Conservation (phyloP, 2,113 vertebrate species). For the Halcyon senegalensis region DNA sequence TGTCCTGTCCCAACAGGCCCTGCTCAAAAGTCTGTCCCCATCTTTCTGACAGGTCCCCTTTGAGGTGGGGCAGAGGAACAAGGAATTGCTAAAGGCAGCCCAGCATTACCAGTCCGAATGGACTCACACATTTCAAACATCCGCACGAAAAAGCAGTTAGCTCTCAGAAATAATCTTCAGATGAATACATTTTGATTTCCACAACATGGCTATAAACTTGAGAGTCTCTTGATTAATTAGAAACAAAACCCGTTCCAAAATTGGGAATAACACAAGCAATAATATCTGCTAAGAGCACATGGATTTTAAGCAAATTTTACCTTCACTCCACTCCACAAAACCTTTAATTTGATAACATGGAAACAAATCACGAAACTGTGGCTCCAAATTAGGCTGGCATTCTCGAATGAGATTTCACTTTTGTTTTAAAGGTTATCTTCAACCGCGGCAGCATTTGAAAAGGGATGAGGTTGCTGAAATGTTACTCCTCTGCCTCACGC, state of each 20-base stretch:
- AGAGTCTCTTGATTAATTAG: conserved; percentile 12
- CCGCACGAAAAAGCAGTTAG: neutral
- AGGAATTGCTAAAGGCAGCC: neutral
- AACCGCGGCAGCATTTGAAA: neutral
- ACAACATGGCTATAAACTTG: neutral
- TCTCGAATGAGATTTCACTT: conserved; percentile 39
- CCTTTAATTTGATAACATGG: neutral
- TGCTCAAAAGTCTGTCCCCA: neutral
- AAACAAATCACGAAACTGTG: conserved; percentile 17
- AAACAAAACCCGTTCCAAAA: neutral
- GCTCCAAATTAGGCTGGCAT: conserved; percentile 58
- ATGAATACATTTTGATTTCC: neutral
- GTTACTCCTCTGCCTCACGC: neutral
- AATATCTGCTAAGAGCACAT: neutral
- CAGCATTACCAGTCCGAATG: neutral
- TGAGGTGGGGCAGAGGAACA: neutral
- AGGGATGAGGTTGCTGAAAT: neutral
- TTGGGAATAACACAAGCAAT: neutral
- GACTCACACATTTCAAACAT: accelerated
- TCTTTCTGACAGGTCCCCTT: neutral
- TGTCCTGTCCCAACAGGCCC: neutral
- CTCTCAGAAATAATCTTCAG: neutral
- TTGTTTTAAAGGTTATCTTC: conserved; percentile 46
- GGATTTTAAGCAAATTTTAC: conserved; percentile 4
- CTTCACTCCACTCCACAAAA: neutral